phyloP scores from a whole-genome alignment of 1,140 invertebrate species.

The Protaetia brevitarsis region DNA sequence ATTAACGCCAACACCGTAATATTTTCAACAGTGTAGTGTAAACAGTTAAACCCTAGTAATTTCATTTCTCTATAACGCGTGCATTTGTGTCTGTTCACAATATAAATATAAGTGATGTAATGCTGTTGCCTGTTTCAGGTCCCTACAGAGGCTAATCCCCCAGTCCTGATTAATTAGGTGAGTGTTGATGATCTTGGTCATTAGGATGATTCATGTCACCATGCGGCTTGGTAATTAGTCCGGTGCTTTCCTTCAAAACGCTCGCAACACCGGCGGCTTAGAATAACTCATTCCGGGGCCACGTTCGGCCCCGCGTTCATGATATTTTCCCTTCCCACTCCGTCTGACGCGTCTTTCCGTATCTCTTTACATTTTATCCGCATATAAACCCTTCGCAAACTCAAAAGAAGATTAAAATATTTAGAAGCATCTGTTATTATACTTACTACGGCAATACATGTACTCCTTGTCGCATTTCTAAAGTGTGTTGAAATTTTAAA shows the following conservation, averaged over 20 bases:
- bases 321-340: neutral
- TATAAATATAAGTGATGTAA: slow-evolving; percentile 18
- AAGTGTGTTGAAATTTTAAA: no score
- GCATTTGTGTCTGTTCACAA: neutral
- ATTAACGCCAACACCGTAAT: no score
- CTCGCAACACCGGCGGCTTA: slow-evolving; percentile 3
- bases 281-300: neutral
- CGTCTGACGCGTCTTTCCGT: neutral
- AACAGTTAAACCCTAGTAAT: neutral
- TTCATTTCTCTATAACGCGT: neutral
- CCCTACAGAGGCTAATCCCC: slow-evolving; percentile 1
- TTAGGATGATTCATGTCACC: slow-evolving; percentile 36
- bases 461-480: no score
- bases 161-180: slow-evolving; percentile 34
- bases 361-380: slow-evolving; percentile 10
- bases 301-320: neutral
- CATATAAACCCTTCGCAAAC: slow-evolving; percentile 11
- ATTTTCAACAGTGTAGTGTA: no score
- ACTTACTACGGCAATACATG: no score
- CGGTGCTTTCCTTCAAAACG: slow-evolving; percentile 8
- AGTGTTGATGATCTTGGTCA: slow-evolving; percentile 35
- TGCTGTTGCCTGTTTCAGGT: slow-evolving; percentile 21
- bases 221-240: slow-evolving; percentile 31
- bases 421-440: no score
- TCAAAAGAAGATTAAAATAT: slow-evolving; percentile 14